phyloP scores from a whole-genome alignment of 1,140 invertebrate species.

The Campoletis sonorensis region DNA sequence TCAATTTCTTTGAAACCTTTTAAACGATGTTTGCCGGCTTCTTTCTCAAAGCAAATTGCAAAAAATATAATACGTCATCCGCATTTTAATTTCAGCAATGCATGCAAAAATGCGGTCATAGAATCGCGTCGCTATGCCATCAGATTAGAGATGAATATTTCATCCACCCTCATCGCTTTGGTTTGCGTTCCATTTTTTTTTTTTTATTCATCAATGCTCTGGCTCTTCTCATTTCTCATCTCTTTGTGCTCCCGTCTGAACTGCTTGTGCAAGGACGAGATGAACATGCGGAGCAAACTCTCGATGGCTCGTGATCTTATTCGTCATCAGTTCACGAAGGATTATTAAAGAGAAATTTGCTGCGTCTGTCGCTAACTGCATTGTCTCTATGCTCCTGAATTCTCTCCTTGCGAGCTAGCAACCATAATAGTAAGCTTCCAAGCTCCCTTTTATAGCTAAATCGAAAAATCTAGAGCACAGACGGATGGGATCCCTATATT shows the following conservation, averaged over 20 bases:
- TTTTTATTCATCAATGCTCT: neutral
- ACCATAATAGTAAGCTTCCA: conserved; percentile 25
- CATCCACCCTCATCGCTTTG: conserved; percentile 57
- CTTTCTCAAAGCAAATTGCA: neutral
- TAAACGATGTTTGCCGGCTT: neutral
- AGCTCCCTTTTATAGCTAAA: conserved; percentile 14
- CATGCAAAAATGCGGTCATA: conserved; percentile 20
- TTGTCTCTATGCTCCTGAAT: conserved; percentile 62
- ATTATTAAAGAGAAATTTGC: conserved; percentile 77
- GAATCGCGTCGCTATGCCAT: conserved; percentile 70
- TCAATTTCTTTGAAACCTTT: too few relatives aligned
- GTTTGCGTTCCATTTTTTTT: conserved; percentile 39
- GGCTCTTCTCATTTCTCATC: neutral
- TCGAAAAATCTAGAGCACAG: neutral
- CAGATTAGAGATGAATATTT: conserved; percentile 75
- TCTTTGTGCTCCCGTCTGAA: conserved; percentile 6
- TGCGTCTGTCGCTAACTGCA: conserved; percentile 75
- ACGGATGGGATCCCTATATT: neutral
- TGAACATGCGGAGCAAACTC: neutral
- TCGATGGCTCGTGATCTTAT: neutral
- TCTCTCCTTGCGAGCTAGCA: conserved; percentile 32
- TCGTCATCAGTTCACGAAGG: conserved; percentile 58
- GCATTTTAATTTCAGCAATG: neutral
- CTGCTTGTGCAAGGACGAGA: neutral
- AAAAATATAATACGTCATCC: neutral